These are phyloP conservation scores for Drosophila pegasa DNA, from an alignment of 2,888 invertebrate genomes.

Conservation along the genomic window DNA sequence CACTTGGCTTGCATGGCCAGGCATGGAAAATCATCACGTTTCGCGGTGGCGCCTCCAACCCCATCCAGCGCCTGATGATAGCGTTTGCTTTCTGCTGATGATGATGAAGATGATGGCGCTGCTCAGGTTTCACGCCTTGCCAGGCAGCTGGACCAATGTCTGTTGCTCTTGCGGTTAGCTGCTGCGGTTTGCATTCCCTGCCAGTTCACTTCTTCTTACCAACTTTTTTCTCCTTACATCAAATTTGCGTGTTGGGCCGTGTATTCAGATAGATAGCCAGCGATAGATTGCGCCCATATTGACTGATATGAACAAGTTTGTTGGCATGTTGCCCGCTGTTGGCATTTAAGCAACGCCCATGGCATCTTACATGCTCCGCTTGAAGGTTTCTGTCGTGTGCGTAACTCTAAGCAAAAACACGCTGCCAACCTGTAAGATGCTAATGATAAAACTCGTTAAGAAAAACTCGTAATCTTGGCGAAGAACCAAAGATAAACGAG, in stretches of 20 bases:
- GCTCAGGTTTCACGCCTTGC: slow-evolving; percentile 66
- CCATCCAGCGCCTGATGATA: slow-evolving; percentile 27
- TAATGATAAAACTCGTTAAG: slow-evolving; percentile 3
- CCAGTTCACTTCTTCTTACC: not conserved
- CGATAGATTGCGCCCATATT: slow-evolving; percentile 40
- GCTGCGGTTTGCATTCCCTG: slow-evolving; percentile 43
- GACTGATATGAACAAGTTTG: slow-evolving; percentile 50
- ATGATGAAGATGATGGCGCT: slow-evolving; percentile 15
- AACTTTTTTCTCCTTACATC: slow-evolving; percentile 27
- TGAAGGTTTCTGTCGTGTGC: slow-evolving; percentile 1
- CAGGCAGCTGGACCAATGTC: slow-evolving; percentile 60
- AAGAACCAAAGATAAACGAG: too few relatives aligned
- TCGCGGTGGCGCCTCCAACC: slow-evolving; percentile 64
- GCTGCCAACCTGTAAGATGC: not conserved
- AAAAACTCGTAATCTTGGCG: too few relatives aligned
- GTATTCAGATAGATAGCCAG: slow-evolving; percentile 26
- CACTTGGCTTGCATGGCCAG: slow-evolving; percentile 46
- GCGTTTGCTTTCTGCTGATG: slow-evolving; percentile 26
- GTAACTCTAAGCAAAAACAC: not conserved
- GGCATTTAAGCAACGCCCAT: slow-evolving; percentile 44
- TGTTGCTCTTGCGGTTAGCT: slow-evolving; percentile 38
- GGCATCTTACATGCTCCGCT: slow-evolving; percentile 6
- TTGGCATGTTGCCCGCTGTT: slow-evolving; percentile 16
- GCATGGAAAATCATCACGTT: slow-evolving; percentile 72
- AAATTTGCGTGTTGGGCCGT: slow-evolving; percentile 55